Evolutionary conservation across 35 echinoderm and acorn worm species (phyloP).

Genomic region (Chiridota heheva): DNA sequence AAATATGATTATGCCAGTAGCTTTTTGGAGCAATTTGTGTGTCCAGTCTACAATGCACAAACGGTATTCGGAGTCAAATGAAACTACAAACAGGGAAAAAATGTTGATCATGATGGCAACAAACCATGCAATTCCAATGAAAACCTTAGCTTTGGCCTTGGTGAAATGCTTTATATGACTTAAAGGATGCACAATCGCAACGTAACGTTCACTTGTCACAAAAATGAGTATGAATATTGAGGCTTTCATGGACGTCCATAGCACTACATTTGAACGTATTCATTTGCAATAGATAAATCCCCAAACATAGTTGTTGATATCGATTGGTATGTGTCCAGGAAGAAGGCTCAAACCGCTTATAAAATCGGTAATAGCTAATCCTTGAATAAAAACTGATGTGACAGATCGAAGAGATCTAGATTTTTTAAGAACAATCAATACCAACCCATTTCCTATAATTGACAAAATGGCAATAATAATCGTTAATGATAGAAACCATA

Average conservation of each 20-base stretch:
- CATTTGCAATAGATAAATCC: slow-evolving; percentile 59
- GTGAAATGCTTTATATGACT: slow-evolving; percentile 52
- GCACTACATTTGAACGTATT: slow-evolving; percentile 31
- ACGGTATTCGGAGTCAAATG: neutral
- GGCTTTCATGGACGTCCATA: slow-evolving; percentile 63
- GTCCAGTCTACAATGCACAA: slow-evolving; percentile 1
- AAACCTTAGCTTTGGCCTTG: slow-evolving; percentile 16
- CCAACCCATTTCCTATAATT: slow-evolving; percentile 59
- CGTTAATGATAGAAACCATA: slow-evolving; percentile 24
- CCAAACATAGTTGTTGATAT: neutral
- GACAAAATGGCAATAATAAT: slow-evolving; percentile 41
- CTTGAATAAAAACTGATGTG: slow-evolving; percentile 57
- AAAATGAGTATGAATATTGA: slow-evolving; percentile 62
- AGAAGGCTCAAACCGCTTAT: slow-evolving; percentile 40
- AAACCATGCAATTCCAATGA: slow-evolving; percentile 31
- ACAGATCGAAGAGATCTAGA: slow-evolving; percentile 32
- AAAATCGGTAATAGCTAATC: slow-evolving; percentile 56
- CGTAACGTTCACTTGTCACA: slow-evolving; percentile 57
- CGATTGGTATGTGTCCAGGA: slow-evolving; percentile 7
- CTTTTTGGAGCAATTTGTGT: neutral
- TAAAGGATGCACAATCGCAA: slow-evolving; percentile 64
- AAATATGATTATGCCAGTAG: neutral
- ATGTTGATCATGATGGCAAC: slow-evolving; percentile 48
- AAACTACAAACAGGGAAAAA: slow-evolving; percentile 31
- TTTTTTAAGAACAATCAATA: slow-evolving; percentile 47